phyloP scores from a whole-genome alignment of 2,888 invertebrate genomes.

The Biston stratarius region DNA sequence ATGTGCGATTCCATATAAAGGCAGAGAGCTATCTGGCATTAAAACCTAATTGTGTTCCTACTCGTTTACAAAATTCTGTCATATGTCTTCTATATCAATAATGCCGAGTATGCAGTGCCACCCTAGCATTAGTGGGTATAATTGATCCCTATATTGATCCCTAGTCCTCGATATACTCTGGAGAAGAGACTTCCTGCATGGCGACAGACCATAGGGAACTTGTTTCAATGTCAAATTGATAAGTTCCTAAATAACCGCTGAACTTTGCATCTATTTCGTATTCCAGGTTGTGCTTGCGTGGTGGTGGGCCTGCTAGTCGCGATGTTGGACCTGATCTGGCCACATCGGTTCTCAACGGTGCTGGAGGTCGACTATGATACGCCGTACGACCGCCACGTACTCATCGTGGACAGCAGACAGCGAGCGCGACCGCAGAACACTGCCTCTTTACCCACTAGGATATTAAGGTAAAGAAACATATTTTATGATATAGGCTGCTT shows the following conservation, averaged over 20 bases:
- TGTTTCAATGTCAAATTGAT: too few relatives aligned
- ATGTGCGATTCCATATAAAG: background rate
- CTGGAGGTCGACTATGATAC: constrained; percentile 97
- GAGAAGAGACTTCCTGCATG: too few relatives aligned
- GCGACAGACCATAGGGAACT: too few relatives aligned
- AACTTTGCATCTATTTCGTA: background rate
- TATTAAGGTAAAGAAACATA: constrained; percentile 86
- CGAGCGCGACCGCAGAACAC: constrained; percentile 77
- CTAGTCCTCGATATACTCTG: too few relatives aligned
- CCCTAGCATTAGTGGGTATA: too few relatives aligned
- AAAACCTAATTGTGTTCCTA: too few relatives aligned
- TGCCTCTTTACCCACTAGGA: constrained; percentile 85
- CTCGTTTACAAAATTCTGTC: too few relatives aligned
- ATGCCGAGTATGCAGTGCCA: too few relatives aligned
- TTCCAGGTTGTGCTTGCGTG: constrained; percentile 91
- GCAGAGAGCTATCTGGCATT: too few relatives aligned
- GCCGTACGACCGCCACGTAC: constrained; percentile 96
- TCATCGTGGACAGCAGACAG: constrained; percentile 93
- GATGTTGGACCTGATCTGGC: constrained; percentile 92
- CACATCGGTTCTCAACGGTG: constrained; percentile 96
- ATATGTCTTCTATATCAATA: too few relatives aligned
- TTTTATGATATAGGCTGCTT: too few relatives aligned
- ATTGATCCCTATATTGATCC: too few relatives aligned
- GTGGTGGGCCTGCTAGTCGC: constrained; percentile 93
- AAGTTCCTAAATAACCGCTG: background rate